phyloP scores from a whole-genome alignment of 2,888 invertebrate genomes.

The Metellina segmentata region DNA sequence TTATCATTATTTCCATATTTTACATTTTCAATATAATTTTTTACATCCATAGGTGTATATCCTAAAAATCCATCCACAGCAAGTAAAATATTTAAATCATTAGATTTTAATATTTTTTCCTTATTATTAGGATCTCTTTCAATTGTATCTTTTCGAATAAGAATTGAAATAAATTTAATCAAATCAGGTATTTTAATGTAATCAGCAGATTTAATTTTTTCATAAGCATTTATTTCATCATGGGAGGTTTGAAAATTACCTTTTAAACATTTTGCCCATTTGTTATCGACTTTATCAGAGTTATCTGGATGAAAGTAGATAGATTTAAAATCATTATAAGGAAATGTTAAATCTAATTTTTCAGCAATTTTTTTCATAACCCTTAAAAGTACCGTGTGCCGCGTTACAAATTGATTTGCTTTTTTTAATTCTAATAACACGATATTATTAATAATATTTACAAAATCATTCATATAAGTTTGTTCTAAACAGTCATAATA shows the following conservation, averaged over 20 bases:
- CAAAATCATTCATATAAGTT: too few relatives aligned
- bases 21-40: conserved; percentile 30
- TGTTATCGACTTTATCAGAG: background rate
- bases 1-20: background rate
- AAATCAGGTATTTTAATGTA: conserved; percentile 7
- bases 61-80: conserved; percentile 28
- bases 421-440: too few relatives aligned
- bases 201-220: conserved; percentile 32
- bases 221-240: conserved; percentile 45
- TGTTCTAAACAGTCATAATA: too few relatives aligned
- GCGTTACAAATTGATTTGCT: too few relatives aligned
- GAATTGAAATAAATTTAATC: conserved; percentile 1
- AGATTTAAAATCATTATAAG: too few relatives aligned
- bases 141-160: conserved; percentile 5
- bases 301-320: too few relatives aligned
- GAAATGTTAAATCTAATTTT: too few relatives aligned
- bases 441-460: too few relatives aligned
- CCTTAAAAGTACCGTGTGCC: too few relatives aligned
- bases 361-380: too few relatives aligned
- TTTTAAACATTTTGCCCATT: conserved; percentile 9
- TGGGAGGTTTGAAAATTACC: conserved; percentile 12
- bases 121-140: conserved; percentile 39
- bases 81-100: conserved; percentile 19
- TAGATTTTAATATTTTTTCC: conserved; percentile 46
- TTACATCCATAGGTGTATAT: conserved; percentile 7